Evolutionary conservation across 2,888 invertebrate species (phyloP).

Genomic region (Drosophila acutilabella): DNA sequence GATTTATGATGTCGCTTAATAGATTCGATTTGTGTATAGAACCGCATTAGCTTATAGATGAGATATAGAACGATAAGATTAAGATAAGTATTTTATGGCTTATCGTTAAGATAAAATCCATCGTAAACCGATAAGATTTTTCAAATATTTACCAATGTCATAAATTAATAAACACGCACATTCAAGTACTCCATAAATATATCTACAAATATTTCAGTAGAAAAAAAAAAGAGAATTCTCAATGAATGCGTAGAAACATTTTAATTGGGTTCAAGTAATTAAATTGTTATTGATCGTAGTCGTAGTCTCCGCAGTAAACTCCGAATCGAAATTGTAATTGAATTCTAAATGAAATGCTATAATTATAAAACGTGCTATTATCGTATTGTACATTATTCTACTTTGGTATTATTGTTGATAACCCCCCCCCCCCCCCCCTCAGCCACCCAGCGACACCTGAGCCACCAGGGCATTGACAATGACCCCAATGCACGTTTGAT

Average conservation of each 20-base stretch:
- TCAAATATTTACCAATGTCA: not conserved
- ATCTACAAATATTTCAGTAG: not conserved
- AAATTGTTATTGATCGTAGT: not conserved
- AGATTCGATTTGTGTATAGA: constrained; percentile 48
- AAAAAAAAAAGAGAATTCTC: not conserved
- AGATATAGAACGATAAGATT: constrained; percentile 45
- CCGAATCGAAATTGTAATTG: not conserved
- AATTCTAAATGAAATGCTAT: not conserved
- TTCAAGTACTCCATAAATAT: not conserved
- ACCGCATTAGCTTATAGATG: not conserved
- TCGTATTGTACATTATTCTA: not conserved
- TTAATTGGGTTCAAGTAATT: not conserved
- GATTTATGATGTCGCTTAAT: constrained; percentile 36
- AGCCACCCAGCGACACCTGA: no score
- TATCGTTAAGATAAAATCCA: constrained; percentile 12
- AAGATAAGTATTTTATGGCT: constrained; percentile 26
- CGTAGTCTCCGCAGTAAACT: no score
- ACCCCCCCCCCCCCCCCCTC: not conserved
- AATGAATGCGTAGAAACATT: not conserved
- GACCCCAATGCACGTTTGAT: constrained; percentile 27
- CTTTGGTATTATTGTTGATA: not conserved
- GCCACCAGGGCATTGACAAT: constrained; percentile 17
- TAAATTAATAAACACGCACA: not conserved
- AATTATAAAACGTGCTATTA: constrained; percentile 9
- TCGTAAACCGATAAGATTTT: constrained; percentile 2